Evolutionary conservation across 2,113 vertebrate genomes (phyloP).

Genomic region (Eurystomus gularis): DNA sequence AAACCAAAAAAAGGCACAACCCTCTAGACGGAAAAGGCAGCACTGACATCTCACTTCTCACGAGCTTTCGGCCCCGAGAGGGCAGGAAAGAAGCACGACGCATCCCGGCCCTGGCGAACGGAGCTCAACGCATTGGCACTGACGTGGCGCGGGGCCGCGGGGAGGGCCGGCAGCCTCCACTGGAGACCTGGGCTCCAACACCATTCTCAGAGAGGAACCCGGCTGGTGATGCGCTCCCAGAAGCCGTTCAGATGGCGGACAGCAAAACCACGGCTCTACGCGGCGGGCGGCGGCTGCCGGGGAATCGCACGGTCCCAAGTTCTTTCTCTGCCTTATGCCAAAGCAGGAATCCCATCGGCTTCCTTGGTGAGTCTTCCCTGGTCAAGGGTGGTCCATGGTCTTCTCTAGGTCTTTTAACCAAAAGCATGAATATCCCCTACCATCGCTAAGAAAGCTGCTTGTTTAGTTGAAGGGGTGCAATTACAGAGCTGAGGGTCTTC

Average conservation of each 20-base stretch:
- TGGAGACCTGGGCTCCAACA: not conserved
- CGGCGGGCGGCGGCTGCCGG: fast-evolving
- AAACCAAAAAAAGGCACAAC: conserved; percentile 51
- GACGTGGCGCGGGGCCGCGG: not conserved
- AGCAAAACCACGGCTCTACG: not conserved
- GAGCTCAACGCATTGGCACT: conserved; percentile 17
- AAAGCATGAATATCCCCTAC: not conserved
- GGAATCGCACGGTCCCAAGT: not conserved
- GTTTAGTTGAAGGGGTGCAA: not conserved
- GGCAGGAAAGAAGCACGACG: not conserved
- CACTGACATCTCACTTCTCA: not conserved
- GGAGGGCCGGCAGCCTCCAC: not conserved
- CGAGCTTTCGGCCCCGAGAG: not conserved
- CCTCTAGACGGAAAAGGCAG: conserved; percentile 15
- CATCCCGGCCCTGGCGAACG: not conserved
- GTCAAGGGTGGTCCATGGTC: not conserved
- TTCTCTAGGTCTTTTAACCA: not conserved
- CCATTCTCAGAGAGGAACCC: not conserved
- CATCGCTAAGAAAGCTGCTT: not conserved
- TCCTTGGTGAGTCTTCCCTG: not conserved
- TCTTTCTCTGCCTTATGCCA: not conserved
- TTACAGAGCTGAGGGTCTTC: not conserved
- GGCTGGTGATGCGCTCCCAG: not conserved
- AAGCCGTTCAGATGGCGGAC: not conserved
- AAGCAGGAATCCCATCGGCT: not conserved